These are phyloP conservation scores for Andrena bicolor DNA, from an alignment of 2,888 invertebrate genomes.

Conservation along the genomic window DNA sequence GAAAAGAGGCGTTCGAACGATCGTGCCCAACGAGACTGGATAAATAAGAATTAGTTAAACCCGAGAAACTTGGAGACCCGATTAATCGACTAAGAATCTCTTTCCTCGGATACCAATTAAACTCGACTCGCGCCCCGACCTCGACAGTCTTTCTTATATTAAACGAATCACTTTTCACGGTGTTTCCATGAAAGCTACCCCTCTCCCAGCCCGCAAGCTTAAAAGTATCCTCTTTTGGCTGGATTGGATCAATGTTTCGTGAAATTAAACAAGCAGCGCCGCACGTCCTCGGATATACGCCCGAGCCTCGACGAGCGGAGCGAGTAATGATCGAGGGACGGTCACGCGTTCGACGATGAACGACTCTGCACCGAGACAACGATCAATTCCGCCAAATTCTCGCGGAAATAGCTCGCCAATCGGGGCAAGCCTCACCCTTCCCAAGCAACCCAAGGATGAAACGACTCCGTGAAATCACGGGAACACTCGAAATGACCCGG, in stretches of 20 bases:
- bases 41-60: conserved; percentile 45
- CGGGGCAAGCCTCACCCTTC: too few relatives aligned
- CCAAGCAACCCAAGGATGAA: conserved; percentile 14
- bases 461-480: conserved; percentile 10
- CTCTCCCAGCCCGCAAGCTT: conserved; percentile 3
- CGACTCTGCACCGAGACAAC: background rate
- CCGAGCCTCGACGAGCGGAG: background rate
- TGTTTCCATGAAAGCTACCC: background rate
- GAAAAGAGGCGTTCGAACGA: background rate
- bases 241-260: conserved; percentile 9
- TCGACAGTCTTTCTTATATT: conserved; percentile 6
- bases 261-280: conserved; percentile 14
- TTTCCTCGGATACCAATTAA: conserved; percentile 35
- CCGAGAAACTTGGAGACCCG: background rate
- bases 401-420: too few relatives aligned
- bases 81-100: conserved; percentile 27
- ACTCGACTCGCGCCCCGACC: background rate
- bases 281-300: background rate
- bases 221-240: background rate
- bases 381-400: too few relatives aligned
- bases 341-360: background rate
- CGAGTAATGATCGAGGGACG: background rate
- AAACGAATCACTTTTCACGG: background rate
- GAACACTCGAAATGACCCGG: conserved; percentile 6
- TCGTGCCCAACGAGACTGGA: background rate